Evolutionary conservation across 2,888 invertebrate species (phyloP).

Genomic region (Drosophila tanythrix): DNA sequence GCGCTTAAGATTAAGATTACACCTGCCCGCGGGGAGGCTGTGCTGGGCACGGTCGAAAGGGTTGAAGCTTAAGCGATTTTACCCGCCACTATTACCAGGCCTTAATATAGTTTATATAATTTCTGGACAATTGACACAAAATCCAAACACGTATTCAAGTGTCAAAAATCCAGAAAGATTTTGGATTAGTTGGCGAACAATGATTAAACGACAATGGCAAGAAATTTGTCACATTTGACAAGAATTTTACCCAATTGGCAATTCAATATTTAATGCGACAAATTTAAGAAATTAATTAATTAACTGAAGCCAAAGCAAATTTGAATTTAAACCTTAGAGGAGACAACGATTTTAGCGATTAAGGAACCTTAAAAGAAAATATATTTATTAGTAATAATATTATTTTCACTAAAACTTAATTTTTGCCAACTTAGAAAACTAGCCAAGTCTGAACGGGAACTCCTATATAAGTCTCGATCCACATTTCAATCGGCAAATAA

Average conservation of each 20-base stretch:
- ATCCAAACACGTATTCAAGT: not conserved
- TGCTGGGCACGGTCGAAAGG: slow-evolving; percentile 18
- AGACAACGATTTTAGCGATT: too few species aligned
- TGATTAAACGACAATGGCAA: not conserved
- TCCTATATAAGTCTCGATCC: not conserved
- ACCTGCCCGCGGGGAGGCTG: slow-evolving; percentile 43
- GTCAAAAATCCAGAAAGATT: not conserved
- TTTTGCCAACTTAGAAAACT: not conserved
- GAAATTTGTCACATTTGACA: not conserved
- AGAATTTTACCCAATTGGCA: not conserved
- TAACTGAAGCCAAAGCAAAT: not conserved
- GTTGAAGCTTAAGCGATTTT: slow-evolving; percentile 16
- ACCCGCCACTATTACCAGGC: slow-evolving; percentile 12
- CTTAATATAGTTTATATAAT: not conserved
- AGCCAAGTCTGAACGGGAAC: not conserved
- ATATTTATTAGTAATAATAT: too few species aligned
- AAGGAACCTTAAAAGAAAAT: too few species aligned
- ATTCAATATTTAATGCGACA: not conserved
- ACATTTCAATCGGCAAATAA: not conserved
- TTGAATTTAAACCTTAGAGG: not conserved
- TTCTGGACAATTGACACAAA: slow-evolving; percentile 23
- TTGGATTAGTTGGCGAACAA: not conserved
- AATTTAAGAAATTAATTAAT: too few species aligned
- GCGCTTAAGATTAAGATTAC: slow-evolving; percentile 28
- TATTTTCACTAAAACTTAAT: too few species aligned